These are phyloP conservation scores for Meles meles DNA, from an alignment of 2,113 vertebrate genomes.

Conservation along the genomic window DNA sequence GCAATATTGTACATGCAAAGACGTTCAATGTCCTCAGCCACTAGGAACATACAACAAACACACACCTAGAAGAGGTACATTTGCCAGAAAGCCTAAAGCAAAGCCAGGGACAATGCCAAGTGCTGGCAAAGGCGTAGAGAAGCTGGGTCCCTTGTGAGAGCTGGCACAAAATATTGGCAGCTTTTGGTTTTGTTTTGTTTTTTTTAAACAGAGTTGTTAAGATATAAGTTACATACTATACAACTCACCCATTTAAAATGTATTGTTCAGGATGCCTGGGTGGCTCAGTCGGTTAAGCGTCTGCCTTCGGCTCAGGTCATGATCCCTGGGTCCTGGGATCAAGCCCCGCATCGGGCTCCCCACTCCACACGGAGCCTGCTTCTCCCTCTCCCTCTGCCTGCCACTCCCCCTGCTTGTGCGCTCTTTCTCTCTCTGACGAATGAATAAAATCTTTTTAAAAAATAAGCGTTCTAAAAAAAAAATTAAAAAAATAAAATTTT, in stretches of 20 bases:
- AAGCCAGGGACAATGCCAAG: rapidly evolving
- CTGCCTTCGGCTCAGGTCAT: no score
- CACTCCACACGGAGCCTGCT: neutral
- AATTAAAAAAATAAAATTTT: no score
- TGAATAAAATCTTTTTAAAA: neutral
- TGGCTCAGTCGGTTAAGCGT: no score
- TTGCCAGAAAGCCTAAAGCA: neutral
- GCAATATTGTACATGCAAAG: no score
- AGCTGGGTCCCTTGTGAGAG: rapidly evolving
- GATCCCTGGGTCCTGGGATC: no score
- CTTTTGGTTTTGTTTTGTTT: neutral
- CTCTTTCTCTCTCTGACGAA: neutral
- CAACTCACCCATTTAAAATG: neutral
- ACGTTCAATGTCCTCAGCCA: rapidly evolving
- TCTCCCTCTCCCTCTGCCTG: neutral
- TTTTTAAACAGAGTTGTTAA: neutral
- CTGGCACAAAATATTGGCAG: neutral
- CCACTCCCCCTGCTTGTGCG: neutral
- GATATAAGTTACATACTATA: neutral
- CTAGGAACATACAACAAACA: neutral
- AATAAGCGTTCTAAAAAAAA: neutral
- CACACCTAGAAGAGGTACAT: rapidly evolving
- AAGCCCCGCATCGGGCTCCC: neutral
- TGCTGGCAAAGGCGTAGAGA: rapidly evolving
- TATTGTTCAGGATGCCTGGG: no score